These are phyloP conservation scores for Phenganax stokvisi DNA, from an alignment of 92 coral and sea anemone genomes.

Conservation along the genomic window DNA sequence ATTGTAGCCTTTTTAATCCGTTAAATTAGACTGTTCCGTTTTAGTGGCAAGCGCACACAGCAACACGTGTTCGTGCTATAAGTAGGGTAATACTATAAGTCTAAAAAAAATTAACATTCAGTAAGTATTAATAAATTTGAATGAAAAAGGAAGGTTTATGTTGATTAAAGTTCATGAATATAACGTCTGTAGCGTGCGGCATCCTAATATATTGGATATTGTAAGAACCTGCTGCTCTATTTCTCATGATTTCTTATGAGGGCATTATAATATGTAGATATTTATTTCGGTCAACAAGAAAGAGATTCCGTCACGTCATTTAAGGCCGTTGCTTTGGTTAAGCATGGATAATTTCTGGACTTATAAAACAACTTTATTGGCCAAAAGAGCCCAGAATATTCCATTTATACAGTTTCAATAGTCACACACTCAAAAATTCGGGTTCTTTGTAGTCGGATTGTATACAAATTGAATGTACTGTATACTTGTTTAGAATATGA, in stretches of 20 bases:
- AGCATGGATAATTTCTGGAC: background rate
- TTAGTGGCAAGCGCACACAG: constrained; percentile 29
- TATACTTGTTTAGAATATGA: background rate
- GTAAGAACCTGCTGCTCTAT: too few species aligned
- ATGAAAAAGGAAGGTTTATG: constrained; percentile 13
- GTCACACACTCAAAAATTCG: background rate
- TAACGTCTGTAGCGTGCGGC: background rate
- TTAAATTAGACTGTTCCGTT: constrained; percentile 26
- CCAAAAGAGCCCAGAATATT: background rate
- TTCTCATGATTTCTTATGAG: too few species aligned
- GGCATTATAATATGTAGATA: too few species aligned
- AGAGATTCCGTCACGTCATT: too few species aligned
- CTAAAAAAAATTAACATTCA: constrained; percentile 21
- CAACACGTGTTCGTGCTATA: constrained; percentile 26
- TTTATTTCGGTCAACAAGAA: too few species aligned
- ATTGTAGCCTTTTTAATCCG: constrained; percentile 28
- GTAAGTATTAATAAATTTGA: constrained; percentile 6
- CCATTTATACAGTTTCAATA: constrained; percentile 26
- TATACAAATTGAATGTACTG: background rate
- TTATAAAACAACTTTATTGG: background rate
- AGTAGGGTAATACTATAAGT: background rate
- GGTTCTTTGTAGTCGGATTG: constrained; percentile 1
- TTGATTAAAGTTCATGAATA: constrained; percentile 5
- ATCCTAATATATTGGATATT: background rate
- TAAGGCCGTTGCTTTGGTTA: background rate